Evolutionary conservation across 2,888 invertebrate genomes (phyloP).

Genomic region (Spodoptera picta): DNA sequence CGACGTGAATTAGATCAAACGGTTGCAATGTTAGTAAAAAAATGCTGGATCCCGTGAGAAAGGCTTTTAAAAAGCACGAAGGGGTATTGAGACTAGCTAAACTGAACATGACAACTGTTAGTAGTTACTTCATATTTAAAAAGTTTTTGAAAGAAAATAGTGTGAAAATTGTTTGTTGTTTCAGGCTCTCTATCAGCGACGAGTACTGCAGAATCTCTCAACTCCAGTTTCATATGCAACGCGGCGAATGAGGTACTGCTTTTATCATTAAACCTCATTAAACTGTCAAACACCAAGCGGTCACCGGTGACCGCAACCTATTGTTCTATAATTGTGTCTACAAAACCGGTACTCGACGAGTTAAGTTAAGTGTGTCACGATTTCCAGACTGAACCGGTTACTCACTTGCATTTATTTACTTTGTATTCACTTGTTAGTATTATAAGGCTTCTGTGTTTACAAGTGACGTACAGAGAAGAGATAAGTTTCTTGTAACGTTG

Average conservation of each 20-base stretch:
- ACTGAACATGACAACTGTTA: conserved; percentile 70
- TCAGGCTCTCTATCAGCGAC: conserved; percentile 94
- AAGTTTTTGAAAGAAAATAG: background rate
- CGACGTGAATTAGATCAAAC: conserved; percentile 8
- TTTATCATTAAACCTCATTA: background rate
- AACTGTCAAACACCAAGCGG: too few species aligned
- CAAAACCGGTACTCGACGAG: too few species aligned
- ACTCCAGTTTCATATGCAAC: conserved; percentile 95
- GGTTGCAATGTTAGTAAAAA: conserved; percentile 18
- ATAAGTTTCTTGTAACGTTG: too few species aligned
- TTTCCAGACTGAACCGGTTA: too few species aligned
- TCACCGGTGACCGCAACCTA: too few species aligned
- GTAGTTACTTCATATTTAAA: conserved; percentile 12
- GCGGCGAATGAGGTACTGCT: conserved; percentile 92
- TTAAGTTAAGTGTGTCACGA: background rate
- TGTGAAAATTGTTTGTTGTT: conserved; percentile 2
- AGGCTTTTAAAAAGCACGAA: conserved; percentile 65
- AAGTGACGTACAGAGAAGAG: too few species aligned
- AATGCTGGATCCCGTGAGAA: conserved; percentile 69
- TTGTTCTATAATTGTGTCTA: too few species aligned
- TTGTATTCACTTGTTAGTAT: too few species aligned
- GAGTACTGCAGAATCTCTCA: conserved; percentile 95
- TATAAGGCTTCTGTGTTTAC: too few species aligned
- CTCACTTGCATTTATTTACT: too few species aligned
- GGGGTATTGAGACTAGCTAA: conserved; percentile 69